A percentile compares a stretch with the other conserved stretches of the same genome.
Conservation (phyloP, 1,140 invertebrate species). For the Pseudomyrmex gracilis region DNA sequence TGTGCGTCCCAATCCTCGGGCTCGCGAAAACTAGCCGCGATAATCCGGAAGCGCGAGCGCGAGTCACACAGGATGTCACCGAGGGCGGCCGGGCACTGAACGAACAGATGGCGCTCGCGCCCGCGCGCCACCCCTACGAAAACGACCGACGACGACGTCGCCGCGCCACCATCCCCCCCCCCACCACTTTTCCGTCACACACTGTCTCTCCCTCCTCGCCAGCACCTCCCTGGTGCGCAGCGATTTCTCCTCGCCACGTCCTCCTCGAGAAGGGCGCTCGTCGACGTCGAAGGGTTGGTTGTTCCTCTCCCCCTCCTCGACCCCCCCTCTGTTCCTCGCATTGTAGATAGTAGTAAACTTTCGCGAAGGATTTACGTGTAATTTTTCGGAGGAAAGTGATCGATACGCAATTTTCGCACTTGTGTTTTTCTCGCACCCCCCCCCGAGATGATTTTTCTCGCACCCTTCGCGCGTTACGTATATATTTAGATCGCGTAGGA, state of each 20-base stretch:
- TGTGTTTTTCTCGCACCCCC: no score
- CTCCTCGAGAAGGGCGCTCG: slow-evolving; percentile 21
- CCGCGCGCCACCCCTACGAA: slow-evolving; percentile 67
- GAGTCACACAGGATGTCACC: slow-evolving; percentile 67
- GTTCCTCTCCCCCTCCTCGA: no score
- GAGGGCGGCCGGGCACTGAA: slow-evolving; percentile 77
- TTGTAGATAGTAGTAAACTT: no score
- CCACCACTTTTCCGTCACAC: slow-evolving; percentile 30
- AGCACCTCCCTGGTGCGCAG: neutral
- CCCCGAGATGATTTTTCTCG: no score
- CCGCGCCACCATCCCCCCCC: slow-evolving; percentile 27
- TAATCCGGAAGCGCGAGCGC: slow-evolving; percentile 75
- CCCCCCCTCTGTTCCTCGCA: no score
- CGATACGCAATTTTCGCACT: no score
- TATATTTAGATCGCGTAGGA: no score
- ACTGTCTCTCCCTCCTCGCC: neutral
- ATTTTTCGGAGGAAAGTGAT: no score
- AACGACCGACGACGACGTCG: slow-evolving; percentile 42
- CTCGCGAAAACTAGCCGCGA: slow-evolving; percentile 69
- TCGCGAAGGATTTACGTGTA: no score
- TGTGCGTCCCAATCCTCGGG: slow-evolving; percentile 58
- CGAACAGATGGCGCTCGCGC: slow-evolving; percentile 77
- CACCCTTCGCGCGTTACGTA: no score
- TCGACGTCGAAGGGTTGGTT: neutral
- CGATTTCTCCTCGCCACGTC: neutral